Evolutionary conservation across 2,888 invertebrate genomes (phyloP), one percentile per base, ranked within the genome.

Genomic region (Epirrhoe tristata): DNA sequence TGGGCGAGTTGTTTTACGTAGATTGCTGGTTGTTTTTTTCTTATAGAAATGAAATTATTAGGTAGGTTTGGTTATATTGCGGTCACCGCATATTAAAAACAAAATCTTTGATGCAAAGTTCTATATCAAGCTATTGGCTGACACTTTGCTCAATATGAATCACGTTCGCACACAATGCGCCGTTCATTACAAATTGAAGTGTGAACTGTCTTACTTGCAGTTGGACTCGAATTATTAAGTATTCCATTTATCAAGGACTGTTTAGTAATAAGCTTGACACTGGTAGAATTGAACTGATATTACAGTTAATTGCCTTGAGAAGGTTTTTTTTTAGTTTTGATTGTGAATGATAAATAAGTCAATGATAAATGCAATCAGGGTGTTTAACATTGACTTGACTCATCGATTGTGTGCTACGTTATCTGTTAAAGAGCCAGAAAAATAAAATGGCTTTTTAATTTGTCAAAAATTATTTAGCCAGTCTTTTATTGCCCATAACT

Each of bases 161-260:
- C 67, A 68, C 61, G 58, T 58, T 54, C 10, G 6, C 6, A 57
- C 46, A 68, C 67, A 68, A 68, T 60, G 54, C 53, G 61, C 39
- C 64, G 58, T 68, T 68, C 60, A 68, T 68, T 64, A 68, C 57
- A 43, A 54, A 61, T 63, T 43, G 61, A 64, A 64, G 60, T 67
- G 67, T 36, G 46, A 63, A 63, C 46, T 67, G 50, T 67, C 63
- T 66, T 51, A 50, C 52, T 17, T 58, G 58, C 48, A 48, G 48
- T 63, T 54, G 14, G 36, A 48, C 58, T 59, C 56, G 31, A 63
- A 36, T 59, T 63, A 59, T 63, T 67, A n/a, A n/a, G n/a, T n/a
- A 43, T 43, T 62, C 17, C 51, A 58, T 62, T 58, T 58, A 58
- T 63, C 55, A 59, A 55, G 17, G 36, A 4, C 17, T 55, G 46